Evolutionary conservation across 2,797 vertebrate genomes (phyloP), one percentile per base, ranked within the genome.

Genomic region (Phoxinus dragarum): DNA sequence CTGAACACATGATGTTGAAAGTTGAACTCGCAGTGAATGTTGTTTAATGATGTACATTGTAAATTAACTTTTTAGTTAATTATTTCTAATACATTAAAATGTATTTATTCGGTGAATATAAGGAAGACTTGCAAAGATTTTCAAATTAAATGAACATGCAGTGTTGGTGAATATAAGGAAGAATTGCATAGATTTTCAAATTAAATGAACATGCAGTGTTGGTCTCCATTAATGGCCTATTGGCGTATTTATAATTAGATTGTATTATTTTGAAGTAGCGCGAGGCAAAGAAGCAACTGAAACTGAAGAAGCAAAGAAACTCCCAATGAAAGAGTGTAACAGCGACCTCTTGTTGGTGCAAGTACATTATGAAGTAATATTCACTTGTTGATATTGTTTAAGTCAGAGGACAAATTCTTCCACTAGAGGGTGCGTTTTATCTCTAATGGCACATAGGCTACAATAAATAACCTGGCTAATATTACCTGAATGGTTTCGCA

Each of bases 351-450:
- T 49, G 31, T 75, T 3, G 56, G 1, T 49, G 56, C 14, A 82
- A 74, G 27, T 49, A 40, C 49, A 34, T 64, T 73, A 8, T 34
- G 21, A 36, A 64, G 75, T 61, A 6, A 52, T 36, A 14, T 31
- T 9, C 40, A 74, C 52, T 59, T 82, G 52, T 82, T 82, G 67
- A 72, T 44, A 34, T 27, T 47, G 19, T 23, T 47, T 16, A 31
- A 61, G 27, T 27, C 27, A 27, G 71, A 19, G 42, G 12, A 3
- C 16, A 17, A 23, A 3, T 49, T 38, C 23, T 1, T 72, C 56
- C 81, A 83, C 81, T 38, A 75, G 81, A 75, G 71, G 81, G 59
- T 31, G 81, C 19, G n/a, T 64, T 49, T 64, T 44, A 11, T 42
- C 76, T 31, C 4, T 42, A 61, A 31, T 36, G 12, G 7, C 40